Evolutionary conservation across 2,888 invertebrate species (phyloP).

Genomic region (Diplolepis rosae): DNA sequence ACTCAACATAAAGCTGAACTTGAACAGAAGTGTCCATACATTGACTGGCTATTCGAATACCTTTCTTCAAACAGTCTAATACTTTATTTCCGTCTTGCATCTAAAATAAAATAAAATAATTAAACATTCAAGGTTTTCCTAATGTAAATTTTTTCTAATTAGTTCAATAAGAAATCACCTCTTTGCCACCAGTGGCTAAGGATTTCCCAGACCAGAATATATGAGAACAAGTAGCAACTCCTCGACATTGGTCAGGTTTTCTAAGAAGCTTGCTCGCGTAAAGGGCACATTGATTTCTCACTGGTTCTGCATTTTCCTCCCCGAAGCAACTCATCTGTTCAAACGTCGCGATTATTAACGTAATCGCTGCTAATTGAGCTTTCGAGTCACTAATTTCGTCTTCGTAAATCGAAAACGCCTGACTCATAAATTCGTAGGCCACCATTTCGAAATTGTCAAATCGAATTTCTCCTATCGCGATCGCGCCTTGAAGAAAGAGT

Average conservation of each 20-base stretch:
- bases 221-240: conserved; percentile 94
- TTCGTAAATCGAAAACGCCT: conserved; percentile 97
- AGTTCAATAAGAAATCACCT: conserved; percentile 61
- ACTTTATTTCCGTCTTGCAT: conserved; percentile 94
- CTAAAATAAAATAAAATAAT: conserved; percentile 68
- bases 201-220: conserved; percentile 96
- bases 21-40: conserved; percentile 98
- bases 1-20: conserved; percentile 95
- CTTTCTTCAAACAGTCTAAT: conserved; percentile 96
- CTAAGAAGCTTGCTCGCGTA: conserved; percentile 97
- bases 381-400: conserved; percentile 99
- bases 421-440: conserved; percentile 98
- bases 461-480: conserved; percentile 92
- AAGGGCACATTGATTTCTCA: conserved; percentile 95
- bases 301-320: conserved; percentile 97
- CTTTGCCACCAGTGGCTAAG: conserved; percentile 73
- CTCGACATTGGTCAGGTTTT: conserved; percentile 98
- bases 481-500: conserved; percentile 95
- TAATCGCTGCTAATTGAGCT: conserved; percentile 96
- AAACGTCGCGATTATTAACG: conserved; percentile 94
- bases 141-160: no score
- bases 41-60: conserved; percentile 94
- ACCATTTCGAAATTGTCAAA: conserved; percentile 97
- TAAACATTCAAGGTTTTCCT: not conserved
- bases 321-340: conserved; percentile 96